Evolutionary conservation across 2,797 vertebrate species (phyloP).

Genomic region (Anguilla obscura): DNA sequence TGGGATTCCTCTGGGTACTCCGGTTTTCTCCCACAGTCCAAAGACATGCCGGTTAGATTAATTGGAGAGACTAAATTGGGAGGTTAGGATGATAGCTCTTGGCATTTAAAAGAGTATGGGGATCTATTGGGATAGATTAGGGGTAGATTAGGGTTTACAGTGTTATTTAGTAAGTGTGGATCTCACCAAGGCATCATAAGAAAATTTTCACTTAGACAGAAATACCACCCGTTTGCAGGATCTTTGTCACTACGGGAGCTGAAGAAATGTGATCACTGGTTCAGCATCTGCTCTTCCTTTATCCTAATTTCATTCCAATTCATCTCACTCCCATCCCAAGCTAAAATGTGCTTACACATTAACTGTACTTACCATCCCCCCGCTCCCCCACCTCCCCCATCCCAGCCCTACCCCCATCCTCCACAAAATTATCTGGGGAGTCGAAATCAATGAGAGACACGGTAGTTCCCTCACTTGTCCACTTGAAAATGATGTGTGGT

Average conservation of each 20-base stretch:
- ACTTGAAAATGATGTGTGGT: neutral
- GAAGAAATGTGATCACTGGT: neutral
- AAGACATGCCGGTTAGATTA: no score
- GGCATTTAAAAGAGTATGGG: no score
- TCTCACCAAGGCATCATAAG: neutral
- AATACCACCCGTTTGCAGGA: neutral
- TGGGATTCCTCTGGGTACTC: no score
- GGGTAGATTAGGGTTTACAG: no score
- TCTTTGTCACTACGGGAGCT: neutral
- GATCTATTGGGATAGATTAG: no score
- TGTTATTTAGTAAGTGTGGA: neutral
- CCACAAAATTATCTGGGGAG: neutral
- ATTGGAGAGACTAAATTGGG: no score
- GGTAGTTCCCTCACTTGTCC: neutral
- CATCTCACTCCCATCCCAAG: neutral
- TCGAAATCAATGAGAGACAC: constrained; percentile 4
- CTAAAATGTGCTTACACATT: neutral
- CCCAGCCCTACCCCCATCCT: neutral
- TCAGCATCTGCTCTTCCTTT: neutral
- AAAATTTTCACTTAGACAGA: neutral
- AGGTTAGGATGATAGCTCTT: no score
- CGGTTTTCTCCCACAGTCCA: no score
- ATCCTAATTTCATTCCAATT: neutral
- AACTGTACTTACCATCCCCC: neutral
- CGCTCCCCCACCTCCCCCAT: no score